Conservation (phyloP, 2,888 invertebrate genomes). For the Nemapogon koenigi region DNA sequence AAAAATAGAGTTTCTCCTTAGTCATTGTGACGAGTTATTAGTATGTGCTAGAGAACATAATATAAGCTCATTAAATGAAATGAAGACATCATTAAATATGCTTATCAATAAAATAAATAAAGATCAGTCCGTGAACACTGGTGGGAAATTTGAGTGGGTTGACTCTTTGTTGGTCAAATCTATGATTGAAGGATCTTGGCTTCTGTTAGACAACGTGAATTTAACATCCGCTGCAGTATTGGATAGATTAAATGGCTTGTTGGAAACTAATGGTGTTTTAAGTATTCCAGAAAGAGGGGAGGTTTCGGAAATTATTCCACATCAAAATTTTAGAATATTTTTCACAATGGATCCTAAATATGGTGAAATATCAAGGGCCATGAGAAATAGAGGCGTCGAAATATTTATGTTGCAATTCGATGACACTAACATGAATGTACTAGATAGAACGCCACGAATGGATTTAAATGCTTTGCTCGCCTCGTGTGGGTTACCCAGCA, state of each 20-base stretch:
- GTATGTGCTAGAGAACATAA: too few species aligned
- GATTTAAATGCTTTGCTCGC: conserved; percentile 48
- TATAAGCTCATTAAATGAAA: too few species aligned
- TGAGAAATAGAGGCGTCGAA: conserved; percentile 98
- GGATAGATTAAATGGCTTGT: conserved; percentile 92
- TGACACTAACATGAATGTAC: conserved; percentile 31
- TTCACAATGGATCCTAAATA: conserved; percentile 93
- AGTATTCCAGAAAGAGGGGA: conserved; percentile 92
- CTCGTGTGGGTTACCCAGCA: conserved; percentile 41
- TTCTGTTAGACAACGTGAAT: conserved; percentile 92
- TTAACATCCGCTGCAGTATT: conserved; percentile 95
- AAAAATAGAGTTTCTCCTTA: conserved; percentile 32
- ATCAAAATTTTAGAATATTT: conserved; percentile 91
- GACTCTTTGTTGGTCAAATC: conserved; percentile 89
- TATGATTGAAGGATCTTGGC: conserved; percentile 81
- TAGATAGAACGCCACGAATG: conserved; percentile 40
- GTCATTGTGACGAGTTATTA: conserved; percentile 34
- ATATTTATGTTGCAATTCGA: conserved; percentile 60
- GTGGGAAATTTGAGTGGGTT: conserved; percentile 94
- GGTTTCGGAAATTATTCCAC: conserved; percentile 79
- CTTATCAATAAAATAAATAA: too few species aligned
- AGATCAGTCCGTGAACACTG: conserved; percentile 72
- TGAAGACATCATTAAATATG: too few species aligned
- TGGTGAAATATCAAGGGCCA: conserved; percentile 97
- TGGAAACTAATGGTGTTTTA: conserved; percentile 92